A percentile compares a stretch with the other conserved stretches of the same genome.
Conservation (phyloP, 1,140 invertebrate species). For the Cephus cinctus region DNA sequence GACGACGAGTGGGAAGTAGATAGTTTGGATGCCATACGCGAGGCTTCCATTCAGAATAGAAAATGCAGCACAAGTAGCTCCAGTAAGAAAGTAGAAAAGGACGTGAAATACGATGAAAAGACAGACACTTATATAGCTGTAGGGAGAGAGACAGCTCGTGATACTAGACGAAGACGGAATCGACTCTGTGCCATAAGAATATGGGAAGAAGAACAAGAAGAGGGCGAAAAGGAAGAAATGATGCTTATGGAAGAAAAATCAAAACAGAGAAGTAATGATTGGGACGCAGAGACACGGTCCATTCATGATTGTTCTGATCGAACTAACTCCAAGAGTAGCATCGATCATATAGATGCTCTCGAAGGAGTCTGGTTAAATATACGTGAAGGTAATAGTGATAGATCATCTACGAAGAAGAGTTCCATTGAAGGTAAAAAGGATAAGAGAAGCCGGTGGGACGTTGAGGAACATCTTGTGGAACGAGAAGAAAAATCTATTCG, state of each 20-base stretch:
- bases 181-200: constrained; percentile 42
- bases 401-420: neutral
- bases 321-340: no score
- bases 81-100: constrained; percentile 34
- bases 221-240: constrained; percentile 44
- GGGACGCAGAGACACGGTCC: no score
- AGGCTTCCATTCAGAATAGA: constrained; percentile 19
- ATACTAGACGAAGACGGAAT: constrained; percentile 39
- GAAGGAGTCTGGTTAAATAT: no score
- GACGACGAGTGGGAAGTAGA: constrained; percentile 53
- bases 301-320: no score
- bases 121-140: constrained; percentile 50
- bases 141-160: constrained; percentile 36
- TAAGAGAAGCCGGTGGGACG: constrained; percentile 4
- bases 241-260: constrained; percentile 28
- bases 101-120: constrained; percentile 44
- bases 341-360: no score
- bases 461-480: constrained; percentile 3
- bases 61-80: constrained; percentile 13
- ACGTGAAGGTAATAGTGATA: no score
- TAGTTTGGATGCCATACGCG: constrained; percentile 41
- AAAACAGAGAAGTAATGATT: constrained; percentile 20
- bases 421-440: neutral
- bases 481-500: constrained; percentile 1
- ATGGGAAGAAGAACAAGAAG: constrained; percentile 53